Evolutionary conservation across 2,888 invertebrate species (phyloP), one percentile per base, ranked within the genome.

Genomic region (Erebia epiphron): DNA sequence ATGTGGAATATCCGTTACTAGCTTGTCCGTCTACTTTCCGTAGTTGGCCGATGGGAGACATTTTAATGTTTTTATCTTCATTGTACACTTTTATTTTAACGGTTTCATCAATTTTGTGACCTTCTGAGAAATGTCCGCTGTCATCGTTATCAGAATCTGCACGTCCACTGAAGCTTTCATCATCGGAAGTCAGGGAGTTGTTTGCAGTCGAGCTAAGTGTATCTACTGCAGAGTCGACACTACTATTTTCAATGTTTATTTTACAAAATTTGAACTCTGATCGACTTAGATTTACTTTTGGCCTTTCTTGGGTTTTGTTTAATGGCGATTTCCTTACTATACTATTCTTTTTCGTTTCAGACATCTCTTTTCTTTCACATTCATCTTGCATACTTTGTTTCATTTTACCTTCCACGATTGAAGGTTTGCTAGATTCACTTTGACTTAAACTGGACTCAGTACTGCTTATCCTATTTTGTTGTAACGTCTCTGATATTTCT

Each of bases 401-500:
- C 79, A 91, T 87, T 75, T 92, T 90, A 68, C 90, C 91, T 77
- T 94, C 91, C 52, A 92, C 85, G 1, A 92, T 89, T 49, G 88
- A 90, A 21, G 93, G 93, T 76, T 93, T 93, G 54, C 80, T 88
- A 62, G 81, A 84, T 60, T 88, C 85, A 58, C 83, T 89, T 75
- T 87, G 83, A 8, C 83, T 77, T 68, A 86, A 80, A 78, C 88
- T 87, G 14, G 92, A 80, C 68, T 94, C 94, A 43, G 79, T 80
- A 10, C 83, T 83, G 70, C 76, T 74, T 75, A 95, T 94, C 80
- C 95, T 94, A 75, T 95, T 94, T 78, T 95, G 95, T 82, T 96
- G 95, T 73, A 96, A 88, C 1, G 96, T 96, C 84, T 96, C 96
- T 0, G 95, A 95, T 80, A 96, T 96, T 89, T 96, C 96, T 83